Evolutionary conservation across 2,888 invertebrate species (phyloP).

Genomic region (Alloscopus bannaensis): DNA sequence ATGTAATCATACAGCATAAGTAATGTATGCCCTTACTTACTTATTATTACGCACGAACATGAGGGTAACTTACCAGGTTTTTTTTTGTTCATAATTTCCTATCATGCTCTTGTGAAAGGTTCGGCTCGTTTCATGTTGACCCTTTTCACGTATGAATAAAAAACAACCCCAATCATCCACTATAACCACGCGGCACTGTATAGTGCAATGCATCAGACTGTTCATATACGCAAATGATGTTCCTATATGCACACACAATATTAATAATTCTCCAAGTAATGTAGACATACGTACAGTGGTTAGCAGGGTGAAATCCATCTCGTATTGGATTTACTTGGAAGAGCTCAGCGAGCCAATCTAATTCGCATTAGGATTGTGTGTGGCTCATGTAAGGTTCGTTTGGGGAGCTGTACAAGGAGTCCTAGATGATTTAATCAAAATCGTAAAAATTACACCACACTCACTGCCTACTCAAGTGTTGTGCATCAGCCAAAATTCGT

Average conservation of each 20-base stretch:
- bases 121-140: constrained; percentile 40
- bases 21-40: constrained; percentile 4
- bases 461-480: constrained; percentile 32
- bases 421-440: constrained; percentile 59
- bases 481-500: constrained; percentile 19
- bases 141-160: constrained; percentile 25
- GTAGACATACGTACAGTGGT: too few species aligned
- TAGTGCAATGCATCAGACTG: neutral
- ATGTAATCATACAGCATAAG: constrained; percentile 46
- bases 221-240: too few species aligned
- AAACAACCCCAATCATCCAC: constrained; percentile 11
- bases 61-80: constrained; percentile 1
- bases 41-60: constrained; percentile 14
- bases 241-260: too few species aligned
- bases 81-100: neutral
- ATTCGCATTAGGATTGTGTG: constrained; percentile 42
- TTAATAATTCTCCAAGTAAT: too few species aligned
- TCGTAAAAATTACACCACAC: constrained; percentile 51
- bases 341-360: constrained; percentile 37
- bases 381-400: constrained; percentile 8
- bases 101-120: neutral
- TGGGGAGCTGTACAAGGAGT: constrained; percentile 20
- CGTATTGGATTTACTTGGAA: constrained; percentile 24
- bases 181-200: too few species aligned
- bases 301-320: constrained; percentile 23